A percentile compares a stretch with the other conserved stretches of the same genome.
These are phyloP conservation scores for Cliona cf. orientalis DNA, from an alignment of 37 sponge, comb jelly and placozoan genomes.

Conservation along the genomic window DNA sequence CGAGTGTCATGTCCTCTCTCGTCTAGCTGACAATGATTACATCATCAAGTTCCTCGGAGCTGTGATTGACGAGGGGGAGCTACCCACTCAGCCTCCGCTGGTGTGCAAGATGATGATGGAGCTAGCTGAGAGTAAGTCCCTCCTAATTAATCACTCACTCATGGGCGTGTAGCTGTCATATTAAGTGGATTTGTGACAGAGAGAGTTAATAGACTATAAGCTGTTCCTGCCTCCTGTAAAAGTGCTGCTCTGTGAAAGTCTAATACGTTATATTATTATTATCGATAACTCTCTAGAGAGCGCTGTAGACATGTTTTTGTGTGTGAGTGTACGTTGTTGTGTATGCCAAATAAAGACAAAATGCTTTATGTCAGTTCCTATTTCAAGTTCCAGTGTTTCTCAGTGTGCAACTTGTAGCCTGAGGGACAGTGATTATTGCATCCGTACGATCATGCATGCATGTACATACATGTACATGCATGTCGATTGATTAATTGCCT, in stretches of 20 bases:
- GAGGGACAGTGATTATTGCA: too few relatives aligned
- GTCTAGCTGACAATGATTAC: conserved; percentile 4
- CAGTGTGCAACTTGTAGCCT: too few relatives aligned
- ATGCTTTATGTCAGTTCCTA: too few relatives aligned
- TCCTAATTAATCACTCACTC: neutral
- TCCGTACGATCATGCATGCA: too few relatives aligned
- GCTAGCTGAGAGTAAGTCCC: conserved; percentile 44
- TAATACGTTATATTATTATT: neutral
- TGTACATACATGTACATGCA: too few relatives aligned
- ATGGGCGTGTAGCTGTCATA: neutral
- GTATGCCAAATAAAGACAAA: too few relatives aligned
- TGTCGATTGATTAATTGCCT: too few relatives aligned
- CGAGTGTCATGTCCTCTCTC: conserved; percentile 29
- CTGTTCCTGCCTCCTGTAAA: neutral
- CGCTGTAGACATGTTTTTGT: neutral
- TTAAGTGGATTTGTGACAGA: too few relatives aligned
- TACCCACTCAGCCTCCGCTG: too few relatives aligned
- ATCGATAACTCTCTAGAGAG: neutral
- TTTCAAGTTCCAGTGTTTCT: too few relatives aligned
- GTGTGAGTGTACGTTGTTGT: too few relatives aligned
- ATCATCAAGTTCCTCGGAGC: conserved; percentile 43
- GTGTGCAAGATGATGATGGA: conserved; percentile 58
- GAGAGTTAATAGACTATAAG: too few relatives aligned
- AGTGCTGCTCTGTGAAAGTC: neutral
- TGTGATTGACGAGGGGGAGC: conserved; percentile 18